Percentiles rank a stretch among this genome's conserved stretches.
Evolutionary conservation across 2,797 vertebrate species (phyloP).

Genomic region (Myiotriccus ornatus): DNA sequence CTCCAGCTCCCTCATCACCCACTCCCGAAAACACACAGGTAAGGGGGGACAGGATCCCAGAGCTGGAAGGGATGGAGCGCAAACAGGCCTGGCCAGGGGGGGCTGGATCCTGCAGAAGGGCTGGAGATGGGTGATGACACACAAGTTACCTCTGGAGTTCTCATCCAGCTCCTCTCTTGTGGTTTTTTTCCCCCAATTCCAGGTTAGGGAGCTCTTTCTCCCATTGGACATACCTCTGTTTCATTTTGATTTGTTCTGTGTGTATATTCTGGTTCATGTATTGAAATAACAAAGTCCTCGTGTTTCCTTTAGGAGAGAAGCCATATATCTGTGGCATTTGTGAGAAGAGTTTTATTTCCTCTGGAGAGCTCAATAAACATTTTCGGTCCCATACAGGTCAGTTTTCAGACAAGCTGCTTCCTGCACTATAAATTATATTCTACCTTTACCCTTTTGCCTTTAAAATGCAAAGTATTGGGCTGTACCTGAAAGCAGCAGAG

Average conservation of each 20-base stretch:
- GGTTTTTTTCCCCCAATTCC: not conserved
- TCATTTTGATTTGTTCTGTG: not conserved
- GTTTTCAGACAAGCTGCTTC: conserved; percentile 68
- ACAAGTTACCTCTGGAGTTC: too few species aligned
- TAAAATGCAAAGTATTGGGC: conserved; percentile 16
- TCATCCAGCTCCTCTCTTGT: not conserved
- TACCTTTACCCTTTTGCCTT: conserved; percentile 56
- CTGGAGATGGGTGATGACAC: accelerated
- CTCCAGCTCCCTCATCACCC: conserved; percentile 96
- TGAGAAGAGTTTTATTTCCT: conserved; percentile 91
- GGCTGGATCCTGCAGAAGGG: not conserved
- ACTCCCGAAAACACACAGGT: conserved; percentile 95
- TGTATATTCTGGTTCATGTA: not conserved
- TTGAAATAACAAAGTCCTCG: not conserved
- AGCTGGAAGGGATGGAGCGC: not conserved
- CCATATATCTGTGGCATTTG: conserved; percentile 94
- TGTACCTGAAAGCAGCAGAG: not conserved
- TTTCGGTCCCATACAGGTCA: conserved; percentile 92
- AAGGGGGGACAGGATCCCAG: not conserved
- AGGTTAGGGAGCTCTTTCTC: not conserved
- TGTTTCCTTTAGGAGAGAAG: conserved; percentile 87
- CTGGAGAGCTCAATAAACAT: conserved; percentile 96
- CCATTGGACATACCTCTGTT: accelerated
- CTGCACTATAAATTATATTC: conserved; percentile 44
- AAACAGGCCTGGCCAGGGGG: not conserved